Conservation (phyloP, 2,113 vertebrate genomes). For the Mormoops blainvillei region DNA sequence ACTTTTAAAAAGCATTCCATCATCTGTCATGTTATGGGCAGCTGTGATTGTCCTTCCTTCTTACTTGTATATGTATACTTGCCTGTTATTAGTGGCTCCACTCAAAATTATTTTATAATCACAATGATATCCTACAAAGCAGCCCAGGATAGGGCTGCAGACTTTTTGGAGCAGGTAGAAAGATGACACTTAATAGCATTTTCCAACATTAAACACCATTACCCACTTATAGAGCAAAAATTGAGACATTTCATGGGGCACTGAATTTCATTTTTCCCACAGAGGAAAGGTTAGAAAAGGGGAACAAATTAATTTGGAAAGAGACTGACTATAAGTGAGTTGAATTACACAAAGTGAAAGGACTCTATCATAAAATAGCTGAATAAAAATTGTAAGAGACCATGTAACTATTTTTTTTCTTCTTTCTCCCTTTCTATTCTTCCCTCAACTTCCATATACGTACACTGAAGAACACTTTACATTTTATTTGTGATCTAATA, state of each 20-base stretch:
- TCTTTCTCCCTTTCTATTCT: not conserved
- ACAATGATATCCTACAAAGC: not conserved
- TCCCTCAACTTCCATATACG: not conserved
- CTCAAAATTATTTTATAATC: not conserved
- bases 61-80: not conserved
- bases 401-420: not conserved
- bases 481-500: not conserved
- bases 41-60: not conserved
- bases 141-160: not conserved
- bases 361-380: not conserved
- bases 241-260: not conserved
- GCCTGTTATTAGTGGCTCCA: not conserved
- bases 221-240: not conserved
- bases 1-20: not conserved
- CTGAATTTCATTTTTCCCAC: not conserved
- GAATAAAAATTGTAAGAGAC: not conserved
- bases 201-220: not conserved
- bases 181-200: not conserved
- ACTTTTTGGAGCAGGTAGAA: not conserved
- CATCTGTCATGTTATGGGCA: not conserved
- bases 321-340: not conserved
- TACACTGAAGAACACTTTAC: not conserved
- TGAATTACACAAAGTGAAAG: not conserved
- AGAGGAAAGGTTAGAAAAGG: not conserved
- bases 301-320: slow-evolving; percentile 26